These are phyloP conservation scores for Stratiomys singularior DNA, from an alignment of 2,888 invertebrate genomes.

Conservation along the genomic window DNA sequence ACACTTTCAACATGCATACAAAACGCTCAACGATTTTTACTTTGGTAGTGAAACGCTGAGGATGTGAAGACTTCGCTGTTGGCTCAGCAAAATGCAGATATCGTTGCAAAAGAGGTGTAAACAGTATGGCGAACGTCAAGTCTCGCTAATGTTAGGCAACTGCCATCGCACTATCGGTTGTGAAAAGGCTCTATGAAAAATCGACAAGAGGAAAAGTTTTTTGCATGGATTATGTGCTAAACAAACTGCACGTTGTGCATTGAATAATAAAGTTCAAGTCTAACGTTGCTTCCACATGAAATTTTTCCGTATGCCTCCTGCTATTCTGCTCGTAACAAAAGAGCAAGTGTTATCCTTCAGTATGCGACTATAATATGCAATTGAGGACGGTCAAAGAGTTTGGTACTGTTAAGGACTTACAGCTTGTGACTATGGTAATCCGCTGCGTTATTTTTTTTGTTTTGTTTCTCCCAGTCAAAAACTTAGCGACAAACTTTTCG, in stretches of 20 bases:
- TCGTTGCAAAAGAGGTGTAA: neutral
- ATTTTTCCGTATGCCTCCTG: neutral
- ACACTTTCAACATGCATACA: too few species aligned
- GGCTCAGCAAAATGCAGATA: too few species aligned
- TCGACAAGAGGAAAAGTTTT: constrained; percentile 49
- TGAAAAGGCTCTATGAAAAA: constrained; percentile 29
- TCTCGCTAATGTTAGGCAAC: neutral
- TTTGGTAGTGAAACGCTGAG: too few species aligned
- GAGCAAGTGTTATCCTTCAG: neutral
- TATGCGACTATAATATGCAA: neutral
- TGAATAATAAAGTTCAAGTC: constrained; percentile 41
- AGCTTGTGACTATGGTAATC: neutral
- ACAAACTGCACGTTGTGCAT: constrained; percentile 47
- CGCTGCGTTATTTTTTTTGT: neutral
- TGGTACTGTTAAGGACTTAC: neutral
- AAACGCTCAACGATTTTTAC: too few species aligned
- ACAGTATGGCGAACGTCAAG: neutral
- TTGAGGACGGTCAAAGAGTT: neutral
- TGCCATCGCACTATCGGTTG: neutral
- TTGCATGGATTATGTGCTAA: constrained; percentile 51
- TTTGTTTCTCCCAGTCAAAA: too few species aligned
- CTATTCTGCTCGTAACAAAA: neutral
- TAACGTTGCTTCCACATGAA: constrained; percentile 5
- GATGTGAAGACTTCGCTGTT: too few species aligned
- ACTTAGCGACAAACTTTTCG: too few species aligned